Evolutionary conservation across 2,113 vertebrate species (phyloP), one percentile per base, ranked within the genome.

Genomic region (Mesembrinibis cayennensis): DNA sequence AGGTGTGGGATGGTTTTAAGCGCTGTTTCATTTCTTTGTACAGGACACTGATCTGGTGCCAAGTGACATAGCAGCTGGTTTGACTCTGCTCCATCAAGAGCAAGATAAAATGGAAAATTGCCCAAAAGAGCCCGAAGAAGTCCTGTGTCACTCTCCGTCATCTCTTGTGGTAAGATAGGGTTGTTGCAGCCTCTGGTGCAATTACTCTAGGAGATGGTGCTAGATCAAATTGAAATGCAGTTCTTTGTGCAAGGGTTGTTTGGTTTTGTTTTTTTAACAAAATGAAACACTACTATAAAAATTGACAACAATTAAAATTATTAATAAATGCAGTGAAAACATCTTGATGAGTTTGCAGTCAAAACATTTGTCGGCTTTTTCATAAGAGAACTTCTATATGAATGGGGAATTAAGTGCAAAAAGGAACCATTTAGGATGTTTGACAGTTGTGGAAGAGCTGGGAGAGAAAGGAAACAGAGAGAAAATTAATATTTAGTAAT

Each of bases 21-120:
- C 1, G 1, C 34, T 4, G 7, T 19, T 21, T 42, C 34, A 0
- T 84, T 95, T 85, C 74, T 69, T n/a, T 84, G 16, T 63, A 10
- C 98, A 99, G 99, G 99, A 99, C 97, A 99, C 99, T 13, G 99
- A 99, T 72, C 97, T 99, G 92, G 99, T 99, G 66, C 98, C 99
- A 55, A 99, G 99, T 52, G 99, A 99, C 92, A 99, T 99, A 9
- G 99, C 99, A 5, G 99, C 99, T 2, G 99, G 99, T 30, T 98
- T 99, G 90, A 98, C 98, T 79, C 98, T 99, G 53, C 99, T 99
- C 72, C 99, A 99, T 83, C 99, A 99, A 97, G 99, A 99, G 67
- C 99, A 99, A 87, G 99, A 99, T 82, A 99, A 98, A 82, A 97
- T 98, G 95, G 98, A 98, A 87, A 98, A 40, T 26, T 98, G 95